These are phyloP conservation scores for Manis javanica DNA, from an alignment of 2,797 vertebrate genomes.

Conservation along the genomic window DNA sequence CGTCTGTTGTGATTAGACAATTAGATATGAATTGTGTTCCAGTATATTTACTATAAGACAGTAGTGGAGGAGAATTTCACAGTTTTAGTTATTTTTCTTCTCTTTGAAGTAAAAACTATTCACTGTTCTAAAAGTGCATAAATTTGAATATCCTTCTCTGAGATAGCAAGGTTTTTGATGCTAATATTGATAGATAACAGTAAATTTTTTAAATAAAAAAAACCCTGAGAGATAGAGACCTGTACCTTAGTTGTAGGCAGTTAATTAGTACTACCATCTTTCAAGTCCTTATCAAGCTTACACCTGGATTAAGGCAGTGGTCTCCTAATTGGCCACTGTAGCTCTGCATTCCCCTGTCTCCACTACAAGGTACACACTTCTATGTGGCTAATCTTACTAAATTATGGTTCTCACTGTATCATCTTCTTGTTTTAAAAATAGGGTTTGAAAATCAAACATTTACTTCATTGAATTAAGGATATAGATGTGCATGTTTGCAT, in stretches of 20 bases:
- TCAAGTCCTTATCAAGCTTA: background rate
- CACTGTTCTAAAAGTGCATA: slow-evolving; percentile 72
- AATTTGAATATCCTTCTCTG: slow-evolving; percentile 79
- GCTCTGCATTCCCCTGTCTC: background rate
- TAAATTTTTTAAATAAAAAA: background rate
- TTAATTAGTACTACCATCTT: background rate
- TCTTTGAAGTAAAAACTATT: slow-evolving; percentile 75
- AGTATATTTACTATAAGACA: slow-evolving; percentile 86
- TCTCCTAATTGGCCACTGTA: background rate
- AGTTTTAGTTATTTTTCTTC: slow-evolving; percentile 76
- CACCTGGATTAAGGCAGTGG: background rate
- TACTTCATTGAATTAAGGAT: background rate
- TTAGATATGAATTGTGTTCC: slow-evolving; percentile 86
- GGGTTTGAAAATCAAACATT: background rate
- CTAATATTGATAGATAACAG: background rate
- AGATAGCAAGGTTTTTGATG: slow-evolving; percentile 55
- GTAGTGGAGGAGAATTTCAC: slow-evolving; percentile 84
- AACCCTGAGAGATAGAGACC: background rate
- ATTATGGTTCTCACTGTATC: background rate
- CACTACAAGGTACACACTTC: background rate
- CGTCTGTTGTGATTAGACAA: slow-evolving; percentile 85
- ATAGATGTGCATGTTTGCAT: background rate
- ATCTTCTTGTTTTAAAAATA: slow-evolving; percentile 9
- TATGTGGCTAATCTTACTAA: slow-evolving; percentile 12
- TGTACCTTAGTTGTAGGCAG: background rate